Percentiles rank a stretch among this genome's conserved stretches.
Evolutionary conservation across 2,797 vertebrate species (phyloP).

Genomic region (Geotrypetes seraphini): DNA sequence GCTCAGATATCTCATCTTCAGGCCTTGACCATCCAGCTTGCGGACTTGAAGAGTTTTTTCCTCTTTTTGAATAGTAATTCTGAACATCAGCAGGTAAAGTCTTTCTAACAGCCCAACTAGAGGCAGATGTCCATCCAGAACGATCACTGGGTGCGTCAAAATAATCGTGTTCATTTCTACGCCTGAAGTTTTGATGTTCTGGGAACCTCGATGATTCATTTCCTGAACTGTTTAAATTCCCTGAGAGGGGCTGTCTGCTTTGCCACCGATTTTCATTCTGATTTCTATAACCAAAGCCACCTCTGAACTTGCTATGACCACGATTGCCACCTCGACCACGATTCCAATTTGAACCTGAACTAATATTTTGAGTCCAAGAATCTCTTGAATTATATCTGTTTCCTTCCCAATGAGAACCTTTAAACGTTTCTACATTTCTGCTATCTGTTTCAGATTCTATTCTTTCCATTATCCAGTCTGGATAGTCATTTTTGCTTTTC

Average conservation of each 20-base stretch:
- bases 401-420: conserved; percentile 56
- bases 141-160: conserved; percentile 72
- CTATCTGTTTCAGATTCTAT: conserved; percentile 55
- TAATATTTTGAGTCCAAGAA: conserved; percentile 56
- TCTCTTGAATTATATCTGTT: conserved; percentile 52
- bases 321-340: conserved; percentile 61
- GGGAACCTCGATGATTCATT: conserved; percentile 73
- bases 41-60: conserved; percentile 53
- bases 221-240: conserved; percentile 70
- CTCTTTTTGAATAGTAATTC: conserved; percentile 90
- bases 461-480: conserved; percentile 83
- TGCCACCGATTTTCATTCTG: conserved; percentile 73
- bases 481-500: conserved; percentile 65
- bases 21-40: conserved; percentile 71
- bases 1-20: conserved; percentile 68
- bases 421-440: conserved; percentile 48
- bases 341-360: conserved; percentile 56
- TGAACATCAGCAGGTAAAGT: conserved; percentile 94
- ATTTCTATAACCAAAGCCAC: conserved; percentile 61
- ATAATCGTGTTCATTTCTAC: conserved; percentile 67
- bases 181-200: conserved; percentile 70
- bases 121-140: conserved; percentile 94
- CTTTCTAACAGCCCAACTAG: conserved; percentile 91
- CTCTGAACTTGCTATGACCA: conserved; percentile 53
- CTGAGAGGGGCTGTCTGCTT: conserved; percentile 76